Evolutionary conservation across 2,113 vertebrate genomes (phyloP).

Genomic region (Tinamus guttatus): DNA sequence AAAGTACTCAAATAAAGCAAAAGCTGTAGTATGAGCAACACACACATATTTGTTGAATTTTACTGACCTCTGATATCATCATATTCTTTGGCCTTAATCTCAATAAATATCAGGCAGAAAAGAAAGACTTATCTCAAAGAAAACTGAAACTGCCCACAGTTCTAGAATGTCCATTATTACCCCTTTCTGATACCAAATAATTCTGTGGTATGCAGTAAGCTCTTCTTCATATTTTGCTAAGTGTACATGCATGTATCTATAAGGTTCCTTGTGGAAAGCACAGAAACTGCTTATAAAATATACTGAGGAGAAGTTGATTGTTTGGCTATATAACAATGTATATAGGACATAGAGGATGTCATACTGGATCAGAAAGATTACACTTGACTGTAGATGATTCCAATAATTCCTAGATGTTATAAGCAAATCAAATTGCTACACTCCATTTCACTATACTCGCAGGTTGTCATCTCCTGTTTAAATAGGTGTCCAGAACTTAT

Average conservation of each 20-base stretch:
- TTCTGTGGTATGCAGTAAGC: neutral
- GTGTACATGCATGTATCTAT: neutral
- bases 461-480: neutral
- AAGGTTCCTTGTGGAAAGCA: neutral
- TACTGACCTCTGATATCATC: neutral
- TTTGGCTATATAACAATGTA: neutral
- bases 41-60: neutral
- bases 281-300: neutral
- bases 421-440: neutral
- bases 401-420: neutral
- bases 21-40: neutral
- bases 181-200: neutral
- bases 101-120: neutral
- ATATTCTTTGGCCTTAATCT: neutral
- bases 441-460: neutral
- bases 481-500: neutral
- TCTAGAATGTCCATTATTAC: neutral
- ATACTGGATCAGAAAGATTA: neutral
- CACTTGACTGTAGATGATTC: neutral
- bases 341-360: neutral
- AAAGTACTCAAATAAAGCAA: neutral
- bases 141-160: neutral
- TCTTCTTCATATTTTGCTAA: neutral
- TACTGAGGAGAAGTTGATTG: neutral
- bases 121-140: neutral